Percentiles rank a stretch among this genome's conserved stretches.
Conservation (phyloP, 2,113 vertebrate genomes). For the Corythoichthys intestinalis region DNA sequence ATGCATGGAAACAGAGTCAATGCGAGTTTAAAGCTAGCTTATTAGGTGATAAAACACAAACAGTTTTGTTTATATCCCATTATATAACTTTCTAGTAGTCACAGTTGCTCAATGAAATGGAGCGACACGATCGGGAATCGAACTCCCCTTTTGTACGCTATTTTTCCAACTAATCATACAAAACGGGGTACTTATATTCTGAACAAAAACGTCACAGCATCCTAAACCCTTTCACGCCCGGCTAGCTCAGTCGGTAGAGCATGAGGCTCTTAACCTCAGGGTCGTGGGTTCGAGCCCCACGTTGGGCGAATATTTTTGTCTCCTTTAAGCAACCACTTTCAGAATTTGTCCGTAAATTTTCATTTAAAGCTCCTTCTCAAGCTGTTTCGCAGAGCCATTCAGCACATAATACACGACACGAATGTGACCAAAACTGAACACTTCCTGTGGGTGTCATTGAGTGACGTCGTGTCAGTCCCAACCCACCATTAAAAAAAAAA, state of each 20-base stretch:
- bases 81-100: too few species aligned
- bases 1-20: too few species aligned
- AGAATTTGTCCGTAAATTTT: neutral
- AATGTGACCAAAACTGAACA: slow-evolving; percentile 13
- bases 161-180: too few species aligned
- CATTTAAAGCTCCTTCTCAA: slow-evolving; percentile 4
- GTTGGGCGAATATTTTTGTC: neutral
- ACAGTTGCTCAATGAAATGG: too few species aligned
- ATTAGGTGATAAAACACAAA: too few species aligned
- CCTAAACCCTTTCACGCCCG: neutral
- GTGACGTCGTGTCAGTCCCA: slow-evolving; percentile 65
- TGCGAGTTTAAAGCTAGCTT: too few species aligned
- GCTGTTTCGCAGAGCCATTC: neutral
- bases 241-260: neutral
- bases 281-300: neutral
- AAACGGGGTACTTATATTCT: too few species aligned
- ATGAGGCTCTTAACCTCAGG: neutral
- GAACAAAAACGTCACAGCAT: too few species aligned
- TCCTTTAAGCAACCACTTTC: too few species aligned
- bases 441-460: slow-evolving; percentile 14
- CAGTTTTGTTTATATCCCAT: too few species aligned
- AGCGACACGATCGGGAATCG: too few species aligned
- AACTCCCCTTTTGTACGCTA: too few species aligned
- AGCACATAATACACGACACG: slow-evolving; percentile 28
- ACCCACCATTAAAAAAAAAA: slow-evolving; percentile 42